Conservation (phyloP, 2,113 vertebrate genomes). For the Hippocampus zosterae region DNA sequence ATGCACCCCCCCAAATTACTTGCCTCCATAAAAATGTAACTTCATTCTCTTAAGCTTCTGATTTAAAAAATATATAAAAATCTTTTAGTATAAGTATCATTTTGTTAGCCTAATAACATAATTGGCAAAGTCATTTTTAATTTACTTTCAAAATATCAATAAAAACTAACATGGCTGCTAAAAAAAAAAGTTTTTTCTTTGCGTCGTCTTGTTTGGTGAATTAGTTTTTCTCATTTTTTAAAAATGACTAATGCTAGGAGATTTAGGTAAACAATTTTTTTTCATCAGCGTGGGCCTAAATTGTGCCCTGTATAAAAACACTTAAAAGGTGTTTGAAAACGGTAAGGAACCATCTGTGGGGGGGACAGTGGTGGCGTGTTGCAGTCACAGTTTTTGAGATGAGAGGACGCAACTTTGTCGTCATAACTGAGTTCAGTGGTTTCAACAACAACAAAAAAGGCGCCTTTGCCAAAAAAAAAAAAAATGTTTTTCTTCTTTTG, state of each 20-base stretch:
- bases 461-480: slow-evolving; percentile 21
- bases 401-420: not conserved
- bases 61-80: not conserved
- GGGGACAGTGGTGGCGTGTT: not conserved
- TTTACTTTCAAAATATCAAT: not conserved
- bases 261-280: not conserved
- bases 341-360: too few species aligned
- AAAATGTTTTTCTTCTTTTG: slow-evolving; percentile 9
- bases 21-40: not conserved
- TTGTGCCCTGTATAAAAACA: not conserved
- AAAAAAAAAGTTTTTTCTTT: not conserved
- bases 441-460: slow-evolving; percentile 27
- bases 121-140: not conserved
- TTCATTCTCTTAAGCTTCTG: not conserved
- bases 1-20: too few species aligned
- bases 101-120: not conserved
- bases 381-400: slow-evolving; percentile 23
- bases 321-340: not conserved
- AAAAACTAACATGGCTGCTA: not conserved
- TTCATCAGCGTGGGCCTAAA: not conserved
- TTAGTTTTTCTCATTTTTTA: not conserved
- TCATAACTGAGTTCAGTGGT: slow-evolving; percentile 53
- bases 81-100: not conserved
- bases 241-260: not conserved
- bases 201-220: not conserved